Base-by-base conservation (phyloP, 2,888 invertebrate genomes). In the Odontocerum albicorne region DNA sequence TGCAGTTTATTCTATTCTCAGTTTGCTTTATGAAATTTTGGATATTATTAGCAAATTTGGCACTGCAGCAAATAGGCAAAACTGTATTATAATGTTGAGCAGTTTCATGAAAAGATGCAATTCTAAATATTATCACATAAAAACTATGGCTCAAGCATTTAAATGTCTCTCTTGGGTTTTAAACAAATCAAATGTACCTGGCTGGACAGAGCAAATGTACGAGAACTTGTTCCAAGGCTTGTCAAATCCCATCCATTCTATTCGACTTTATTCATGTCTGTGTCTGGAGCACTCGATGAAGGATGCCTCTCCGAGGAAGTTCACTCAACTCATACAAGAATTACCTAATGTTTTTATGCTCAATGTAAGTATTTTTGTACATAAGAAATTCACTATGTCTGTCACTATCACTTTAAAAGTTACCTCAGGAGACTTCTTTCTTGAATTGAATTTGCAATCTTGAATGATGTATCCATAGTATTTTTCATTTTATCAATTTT, bases 31-130 rank as follows among this genome's bases (percentile, higher is more conserved):
- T 10, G 64, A 65, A 39, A 68, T 75, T 57, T 66, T 77, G 7
- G 70, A 72, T 20, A 63, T 64, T 8, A 66, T 77, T 22, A 73
- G 72, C 70, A 45, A 62, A 3, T 62, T 66, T 15, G 68, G 71
- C 12, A 49, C 54, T 13, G 66, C 64, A 42, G 66, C 65, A 6
- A 69, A 70, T 60, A 72, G 68, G 56, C 68, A 72, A 38, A 78
- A 78, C 64, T 74, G 75, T 63, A 63, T 68, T 33, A 77, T 77
- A 21, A 75, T 77, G 74, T 65, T 77, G 4, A 70, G 66, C 53
- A 69, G 75, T 44, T 77, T 74, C 57, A 63, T 76, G 39, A 67
- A 69, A 17, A 66, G 74, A 17, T 72, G 73, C 60, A 67, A 69
- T 36, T 72, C 71, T 17, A 63, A 66, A 45, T 72, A 68, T 60